Percentiles rank a stretch among this genome's conserved stretches.
Evolutionary conservation across 1,140 invertebrate species (phyloP).

Genomic region (Ladona fulva): DNA sequence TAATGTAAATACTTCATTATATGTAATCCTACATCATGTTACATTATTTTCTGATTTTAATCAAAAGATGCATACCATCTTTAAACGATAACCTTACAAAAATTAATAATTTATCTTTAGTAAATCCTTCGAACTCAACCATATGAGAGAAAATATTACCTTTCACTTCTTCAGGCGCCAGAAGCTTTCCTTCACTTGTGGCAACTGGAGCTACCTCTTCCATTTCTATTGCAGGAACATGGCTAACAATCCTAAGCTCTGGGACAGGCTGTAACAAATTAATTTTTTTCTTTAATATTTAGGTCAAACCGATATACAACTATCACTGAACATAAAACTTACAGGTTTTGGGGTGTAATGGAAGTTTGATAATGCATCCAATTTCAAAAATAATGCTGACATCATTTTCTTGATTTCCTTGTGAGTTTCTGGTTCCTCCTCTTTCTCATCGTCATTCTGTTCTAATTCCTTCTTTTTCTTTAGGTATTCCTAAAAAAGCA

Average conservation of each 20-base stretch:
- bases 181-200: constrained; percentile 69
- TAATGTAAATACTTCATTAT: too few species aligned
- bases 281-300: background rate
- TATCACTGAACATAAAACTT: constrained; percentile 28
- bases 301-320: too few species aligned
- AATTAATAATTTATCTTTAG: too few species aligned
- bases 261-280: constrained; percentile 51
- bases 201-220: constrained; percentile 92
- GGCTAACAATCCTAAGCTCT: constrained; percentile 85
- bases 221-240: constrained; percentile 83
- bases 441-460: constrained; percentile 40
- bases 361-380: constrained; percentile 89
- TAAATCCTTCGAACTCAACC: too few species aligned
- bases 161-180: constrained; percentile 92
- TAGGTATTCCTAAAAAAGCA: constrained; percentile 63
- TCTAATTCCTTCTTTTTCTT: constrained; percentile 63
- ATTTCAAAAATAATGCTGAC: constrained; percentile 69
- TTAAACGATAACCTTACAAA: too few species aligned
- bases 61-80: too few species aligned
- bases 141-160: constrained; percentile 43
- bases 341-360: constrained; percentile 85
- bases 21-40: too few species aligned
- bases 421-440: constrained; percentile 56
- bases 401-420: constrained; percentile 68
- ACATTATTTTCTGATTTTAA: too few species aligned